Conservation (phyloP, 1,140 invertebrate species). For the Mycetomoellerius zeteki region DNA sequence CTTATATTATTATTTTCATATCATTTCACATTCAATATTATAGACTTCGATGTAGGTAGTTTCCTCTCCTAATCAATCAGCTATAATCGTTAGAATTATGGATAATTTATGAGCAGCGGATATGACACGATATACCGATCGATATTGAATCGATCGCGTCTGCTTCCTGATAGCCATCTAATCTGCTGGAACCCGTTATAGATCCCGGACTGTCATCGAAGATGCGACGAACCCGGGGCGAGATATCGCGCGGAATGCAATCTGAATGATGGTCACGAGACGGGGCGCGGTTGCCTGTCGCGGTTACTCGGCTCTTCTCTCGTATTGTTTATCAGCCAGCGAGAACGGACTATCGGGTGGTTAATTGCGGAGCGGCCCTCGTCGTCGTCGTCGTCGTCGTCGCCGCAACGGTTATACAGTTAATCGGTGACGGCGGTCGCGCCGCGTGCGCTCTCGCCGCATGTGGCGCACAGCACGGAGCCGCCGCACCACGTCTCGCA, state of each 20-base stretch:
- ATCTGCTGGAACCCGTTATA: constrained; percentile 43
- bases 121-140: constrained; percentile 54
- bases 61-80: constrained; percentile 54
- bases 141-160: constrained; percentile 38
- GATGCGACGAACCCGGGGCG: constrained; percentile 35
- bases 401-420: constrained; percentile 78
- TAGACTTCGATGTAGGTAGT: constrained; percentile 3
- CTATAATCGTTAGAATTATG: constrained; percentile 30
- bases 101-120: constrained; percentile 53
- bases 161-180: constrained; percentile 41
- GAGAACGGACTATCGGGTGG: constrained; percentile 79
- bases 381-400: constrained; percentile 31
- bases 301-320: constrained; percentile 44
- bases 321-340: constrained; percentile 78
- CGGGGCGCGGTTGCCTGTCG: constrained; percentile 60
- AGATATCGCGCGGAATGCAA: constrained; percentile 61
- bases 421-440: constrained; percentile 73
- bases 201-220: constrained; percentile 36
- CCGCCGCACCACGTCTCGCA: constrained; percentile 61
- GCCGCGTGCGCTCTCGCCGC: constrained; percentile 64
- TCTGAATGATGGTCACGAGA: constrained; percentile 70
- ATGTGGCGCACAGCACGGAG: constrained; percentile 70
- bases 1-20: constrained; percentile 17
- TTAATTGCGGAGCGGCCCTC: constrained; percentile 82
- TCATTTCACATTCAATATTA: constrained; percentile 13